phyloP scores from a whole-genome alignment of 2,797 vertebrate genomes.

The Parauchenoglanis ngamensis region DNA sequence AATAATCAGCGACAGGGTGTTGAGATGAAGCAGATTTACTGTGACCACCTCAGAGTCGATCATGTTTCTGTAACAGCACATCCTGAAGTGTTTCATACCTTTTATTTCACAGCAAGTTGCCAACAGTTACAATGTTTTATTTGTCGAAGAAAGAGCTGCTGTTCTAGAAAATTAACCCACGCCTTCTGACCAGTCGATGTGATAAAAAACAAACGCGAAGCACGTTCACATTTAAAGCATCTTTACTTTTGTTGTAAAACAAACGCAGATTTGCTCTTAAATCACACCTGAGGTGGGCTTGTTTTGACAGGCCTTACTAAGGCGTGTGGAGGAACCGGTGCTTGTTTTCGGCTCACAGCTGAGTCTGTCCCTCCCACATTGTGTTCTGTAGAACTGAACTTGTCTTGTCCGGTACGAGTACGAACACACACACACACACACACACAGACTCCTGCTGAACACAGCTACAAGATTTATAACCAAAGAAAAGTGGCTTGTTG shows the following conservation, averaged over 20 bases:
- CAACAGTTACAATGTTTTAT: neutral
- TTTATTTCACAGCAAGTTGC: neutral
- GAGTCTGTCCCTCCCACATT: conserved; percentile 28
- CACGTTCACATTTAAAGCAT: neutral
- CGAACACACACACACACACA: neutral
- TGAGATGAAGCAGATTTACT: neutral
- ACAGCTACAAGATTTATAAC: conserved; percentile 21
- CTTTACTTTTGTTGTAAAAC: neutral
- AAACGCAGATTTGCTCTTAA: neutral
- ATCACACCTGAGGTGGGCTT: conserved; percentile 10
- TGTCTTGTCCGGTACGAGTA: conserved; percentile 45
- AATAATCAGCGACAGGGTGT: neutral
- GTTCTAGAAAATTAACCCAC: neutral
- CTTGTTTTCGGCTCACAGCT: conserved; percentile 27
- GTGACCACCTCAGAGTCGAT: neutral
- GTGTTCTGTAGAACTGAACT: conserved; percentile 25
- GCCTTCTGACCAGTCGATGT: neutral
- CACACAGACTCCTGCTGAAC: neutral
- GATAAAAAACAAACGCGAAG: neutral
- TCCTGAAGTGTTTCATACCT: neutral
- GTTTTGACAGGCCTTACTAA: conserved; percentile 36
- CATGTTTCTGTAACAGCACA: neutral
- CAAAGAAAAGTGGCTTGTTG: conserved; percentile 11
- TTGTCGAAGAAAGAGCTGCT: neutral
- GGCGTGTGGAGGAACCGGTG: conserved; percentile 9